Conservation (phyloP, 2,797 vertebrate species). For the Notamacropus eugenii region DNA sequence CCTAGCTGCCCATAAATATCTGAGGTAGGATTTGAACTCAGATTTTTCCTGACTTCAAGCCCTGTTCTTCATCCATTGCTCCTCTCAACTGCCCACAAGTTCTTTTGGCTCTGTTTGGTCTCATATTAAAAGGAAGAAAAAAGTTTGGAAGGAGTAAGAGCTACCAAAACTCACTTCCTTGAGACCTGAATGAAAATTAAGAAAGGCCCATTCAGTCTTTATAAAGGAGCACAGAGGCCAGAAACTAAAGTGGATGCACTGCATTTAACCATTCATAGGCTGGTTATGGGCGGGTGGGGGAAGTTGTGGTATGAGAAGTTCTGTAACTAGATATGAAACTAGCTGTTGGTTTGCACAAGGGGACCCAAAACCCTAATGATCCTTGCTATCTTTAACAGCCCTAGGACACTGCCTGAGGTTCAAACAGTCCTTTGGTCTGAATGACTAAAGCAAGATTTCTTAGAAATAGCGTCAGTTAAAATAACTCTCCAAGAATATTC, state of each 20-base stretch:
- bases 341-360: background rate
- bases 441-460: slow-evolving; percentile 26
- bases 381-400: background rate
- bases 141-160: background rate
- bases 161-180: background rate
- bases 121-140: slow-evolving; percentile 1
- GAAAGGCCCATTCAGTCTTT: background rate
- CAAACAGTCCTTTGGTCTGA: slow-evolving; percentile 14
- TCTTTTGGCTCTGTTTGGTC: background rate
- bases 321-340: background rate
- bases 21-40: background rate
- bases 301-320: background rate
- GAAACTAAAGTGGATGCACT: background rate
- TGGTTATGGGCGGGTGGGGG: background rate
- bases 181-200: background rate
- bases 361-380: background rate
- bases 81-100: background rate
- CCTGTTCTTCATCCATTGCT: background rate
- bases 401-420: background rate
- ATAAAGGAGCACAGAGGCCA: background rate
- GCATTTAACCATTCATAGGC: background rate
- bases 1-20: background rate
- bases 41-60: background rate
- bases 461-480: slow-evolving; percentile 19
- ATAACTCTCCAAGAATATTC: slow-evolving; percentile 9